These are phyloP conservation scores for Xyrauchen texanus DNA, from an alignment of 2,113 vertebrate species.

Conservation along the genomic window DNA sequence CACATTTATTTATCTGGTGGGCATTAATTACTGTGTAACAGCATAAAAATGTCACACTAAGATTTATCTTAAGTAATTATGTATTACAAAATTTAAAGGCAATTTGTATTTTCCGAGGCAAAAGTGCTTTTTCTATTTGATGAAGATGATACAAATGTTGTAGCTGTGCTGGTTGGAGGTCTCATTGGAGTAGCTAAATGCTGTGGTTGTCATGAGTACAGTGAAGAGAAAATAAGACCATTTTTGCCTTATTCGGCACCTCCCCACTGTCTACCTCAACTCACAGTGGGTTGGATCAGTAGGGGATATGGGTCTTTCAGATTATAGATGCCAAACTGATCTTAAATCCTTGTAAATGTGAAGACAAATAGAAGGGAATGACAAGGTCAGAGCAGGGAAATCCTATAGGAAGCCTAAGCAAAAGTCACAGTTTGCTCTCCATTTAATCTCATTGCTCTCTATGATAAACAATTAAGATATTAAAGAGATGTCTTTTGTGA, in stretches of 20 bases:
- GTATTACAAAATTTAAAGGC: not conserved
- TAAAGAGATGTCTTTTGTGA: too few relatives aligned
- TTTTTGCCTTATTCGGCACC: slow-evolving; percentile 8
- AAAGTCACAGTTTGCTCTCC: too few relatives aligned
- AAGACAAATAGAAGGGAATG: slow-evolving; percentile 10
- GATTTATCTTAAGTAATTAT: not conserved
- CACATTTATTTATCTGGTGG: too few relatives aligned
- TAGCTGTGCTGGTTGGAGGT: slow-evolving; percentile 16
- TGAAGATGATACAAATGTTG: not conserved
- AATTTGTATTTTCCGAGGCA: not conserved
- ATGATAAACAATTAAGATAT: too few relatives aligned
- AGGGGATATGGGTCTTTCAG: slow-evolving; percentile 15
- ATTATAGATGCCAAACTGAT: slow-evolving; percentile 35
- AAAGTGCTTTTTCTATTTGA: not conserved
- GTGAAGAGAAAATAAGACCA: slow-evolving; percentile 45
- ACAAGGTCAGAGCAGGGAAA: not conserved
- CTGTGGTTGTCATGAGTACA: slow-evolving; percentile 45
- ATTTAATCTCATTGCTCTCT: too few relatives aligned
- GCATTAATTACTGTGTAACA: not conserved
- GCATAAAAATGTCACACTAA: not conserved
- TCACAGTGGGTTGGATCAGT: slow-evolving; percentile 41
- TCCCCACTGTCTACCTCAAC: slow-evolving; percentile 18
- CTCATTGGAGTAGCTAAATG: slow-evolving; percentile 34
- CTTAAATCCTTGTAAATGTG: slow-evolving; percentile 6
- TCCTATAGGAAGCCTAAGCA: too few relatives aligned